A percentile compares a stretch with the other conserved stretches of the same genome.
phyloP scores from a whole-genome alignment of 2,888 invertebrate species.

The Limenitis arthemis region DNA sequence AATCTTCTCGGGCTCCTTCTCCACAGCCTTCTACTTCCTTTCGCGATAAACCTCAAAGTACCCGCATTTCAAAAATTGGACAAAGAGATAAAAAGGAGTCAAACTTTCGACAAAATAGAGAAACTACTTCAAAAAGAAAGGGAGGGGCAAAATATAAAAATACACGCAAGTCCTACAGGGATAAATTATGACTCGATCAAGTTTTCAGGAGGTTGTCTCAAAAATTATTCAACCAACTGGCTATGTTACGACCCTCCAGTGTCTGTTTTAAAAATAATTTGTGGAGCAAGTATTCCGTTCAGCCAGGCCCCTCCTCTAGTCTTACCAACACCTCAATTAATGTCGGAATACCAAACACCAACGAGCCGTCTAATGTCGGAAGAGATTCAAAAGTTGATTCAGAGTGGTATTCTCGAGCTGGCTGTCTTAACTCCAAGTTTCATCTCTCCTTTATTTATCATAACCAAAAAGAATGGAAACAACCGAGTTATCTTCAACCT shows the following conservation, averaged over 20 bases:
- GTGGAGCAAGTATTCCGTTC: conserved; percentile 8
- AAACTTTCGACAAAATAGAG: no score
- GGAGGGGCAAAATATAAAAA: no score
- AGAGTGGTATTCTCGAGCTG: conserved; percentile 6
- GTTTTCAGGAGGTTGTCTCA: conserved; percentile 12
- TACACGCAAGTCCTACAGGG: no score
- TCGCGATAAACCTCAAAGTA: no score
- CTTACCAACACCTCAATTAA: neutral
- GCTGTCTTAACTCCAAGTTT: conserved; percentile 7
- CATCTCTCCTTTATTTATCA: conserved; percentile 12
- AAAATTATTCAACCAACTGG: conserved; percentile 4
- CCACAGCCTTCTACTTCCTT: no score
- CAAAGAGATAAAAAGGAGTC: no score
- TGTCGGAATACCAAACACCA: conserved; percentile 7
- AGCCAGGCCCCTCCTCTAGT: conserved; percentile 7
- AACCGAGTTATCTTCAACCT: conserved; percentile 16
- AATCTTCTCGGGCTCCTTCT: no score
- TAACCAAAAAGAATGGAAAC: conserved; percentile 9
- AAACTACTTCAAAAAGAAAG: no score
- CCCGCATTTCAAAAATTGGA: no score
- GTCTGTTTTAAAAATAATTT: no score
- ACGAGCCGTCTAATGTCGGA: conserved; percentile 1
- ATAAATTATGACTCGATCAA: no score
- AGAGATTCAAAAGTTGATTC: conserved; percentile 6
- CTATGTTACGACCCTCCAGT: neutral